Base-by-base conservation (phyloP, 2,888 invertebrate genomes). In the Dicranocentrus wangi region DNA sequence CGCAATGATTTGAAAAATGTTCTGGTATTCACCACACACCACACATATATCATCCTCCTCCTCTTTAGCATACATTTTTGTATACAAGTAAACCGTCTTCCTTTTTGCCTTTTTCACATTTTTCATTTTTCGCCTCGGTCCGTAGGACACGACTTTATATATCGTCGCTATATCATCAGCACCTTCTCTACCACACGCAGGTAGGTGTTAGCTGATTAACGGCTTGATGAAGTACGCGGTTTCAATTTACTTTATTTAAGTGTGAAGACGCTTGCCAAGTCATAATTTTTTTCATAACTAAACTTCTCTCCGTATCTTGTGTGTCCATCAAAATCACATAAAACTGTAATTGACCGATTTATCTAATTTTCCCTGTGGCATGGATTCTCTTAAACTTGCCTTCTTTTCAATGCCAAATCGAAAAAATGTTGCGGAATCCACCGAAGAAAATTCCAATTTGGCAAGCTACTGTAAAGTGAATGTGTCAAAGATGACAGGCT, bases 341-440 rank as follows among this genome's bases (percentile, higher is more conserved):
- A 63, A 63, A 39, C 21, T 63, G 21, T 42, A 63, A 63, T 42
- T 63, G 63, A 63, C 63, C 63, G 63, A 63, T 63, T 39, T 28
- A 28, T 63, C 63, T 63, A 39, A 63, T 63, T 63, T 63, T 23
- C 1, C 63, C 3, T 63, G 23, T 17, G 63, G 23, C 63, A 42
- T 42, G 23, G 21, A 63, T 42, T 42, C n/a, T 51, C n/a, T 55
- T 28, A 10, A 60, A 17, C 61, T 55, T 55, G 25, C 55, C 8
- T 19, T 25, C n/a, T 17, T 21, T 39, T 63, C 42, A 39, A 19
- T 63, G 63, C 32, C 61, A 61, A 58, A 58, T 39, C 7, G n/a
- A 32, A 32, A 47, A 47, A 47, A 7, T 47, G 47, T 2, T 7
- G 25, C 13, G 25, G 55, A 23, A 25, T 55, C 25, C 10, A 25